These are phyloP conservation scores for Pagrus major DNA, from an alignment of 2,113 vertebrate species.

Conservation along the genomic window DNA sequence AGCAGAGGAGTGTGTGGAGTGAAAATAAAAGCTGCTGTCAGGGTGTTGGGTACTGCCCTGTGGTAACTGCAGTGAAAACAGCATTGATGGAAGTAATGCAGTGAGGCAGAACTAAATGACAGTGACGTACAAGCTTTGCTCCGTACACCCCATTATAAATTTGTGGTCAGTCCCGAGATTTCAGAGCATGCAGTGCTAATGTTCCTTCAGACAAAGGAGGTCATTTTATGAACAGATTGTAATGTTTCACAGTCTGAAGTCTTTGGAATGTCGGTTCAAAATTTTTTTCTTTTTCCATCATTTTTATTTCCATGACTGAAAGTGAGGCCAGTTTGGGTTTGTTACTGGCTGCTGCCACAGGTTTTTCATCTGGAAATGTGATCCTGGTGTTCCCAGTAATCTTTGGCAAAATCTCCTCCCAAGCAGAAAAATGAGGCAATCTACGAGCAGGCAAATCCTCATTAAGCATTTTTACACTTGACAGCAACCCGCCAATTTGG, in stretches of 20 bases:
- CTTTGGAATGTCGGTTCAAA: not conserved
- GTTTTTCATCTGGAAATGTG: too few relatives aligned
- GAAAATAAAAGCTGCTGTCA: not conserved
- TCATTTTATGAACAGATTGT: not conserved
- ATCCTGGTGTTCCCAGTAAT: too few relatives aligned
- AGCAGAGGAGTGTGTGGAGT: not conserved
- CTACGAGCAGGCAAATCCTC: too few relatives aligned
- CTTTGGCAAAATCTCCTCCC: too few relatives aligned
- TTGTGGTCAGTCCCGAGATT: conserved; percentile 25
- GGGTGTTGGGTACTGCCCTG: too few relatives aligned
- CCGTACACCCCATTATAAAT: not conserved
- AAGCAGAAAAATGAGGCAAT: too few relatives aligned
- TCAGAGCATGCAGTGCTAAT: not conserved
- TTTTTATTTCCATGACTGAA: not conserved
- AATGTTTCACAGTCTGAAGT: not conserved
- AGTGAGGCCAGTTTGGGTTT: not conserved
- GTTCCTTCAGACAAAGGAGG: conserved; percentile 8
- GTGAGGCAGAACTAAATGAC: conserved; percentile 30
- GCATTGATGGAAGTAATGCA: conserved; percentile 25
- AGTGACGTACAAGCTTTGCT: not conserved
- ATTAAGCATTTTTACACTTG: too few relatives aligned
- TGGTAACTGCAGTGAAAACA: not conserved
- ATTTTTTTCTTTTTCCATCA: not conserved
- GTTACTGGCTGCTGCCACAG: too few relatives aligned
- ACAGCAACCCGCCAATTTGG: too few relatives aligned